phyloP scores from a whole-genome alignment of 1,140 invertebrate species.

The Trichomalopsis sarcophagae region DNA sequence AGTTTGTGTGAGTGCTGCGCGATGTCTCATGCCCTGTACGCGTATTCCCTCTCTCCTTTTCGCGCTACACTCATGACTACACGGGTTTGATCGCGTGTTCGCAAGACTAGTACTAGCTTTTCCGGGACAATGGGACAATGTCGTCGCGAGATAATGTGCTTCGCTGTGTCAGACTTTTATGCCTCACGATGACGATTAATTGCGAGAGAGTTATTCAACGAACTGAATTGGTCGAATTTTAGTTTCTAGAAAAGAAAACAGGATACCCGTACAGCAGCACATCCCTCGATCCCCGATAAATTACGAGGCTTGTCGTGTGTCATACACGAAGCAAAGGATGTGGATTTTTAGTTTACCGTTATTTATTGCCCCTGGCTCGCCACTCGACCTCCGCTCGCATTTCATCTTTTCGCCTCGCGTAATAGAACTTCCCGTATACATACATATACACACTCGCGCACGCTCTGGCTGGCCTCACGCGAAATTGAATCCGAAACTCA shows the following conservation, averaged over 20 bases:
- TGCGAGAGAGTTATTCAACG: neutral
- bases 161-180: neutral
- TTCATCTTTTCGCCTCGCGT: constrained; percentile 49
- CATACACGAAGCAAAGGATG: neutral
- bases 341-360: constrained; percentile 37
- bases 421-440: constrained; percentile 54
- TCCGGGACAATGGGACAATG: constrained; percentile 68
- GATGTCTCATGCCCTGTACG: too few species aligned
- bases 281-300: constrained; percentile 22
- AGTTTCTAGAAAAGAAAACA: neutral
- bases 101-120: constrained; percentile 62
- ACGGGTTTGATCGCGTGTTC: constrained; percentile 48
- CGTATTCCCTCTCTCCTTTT: neutral
- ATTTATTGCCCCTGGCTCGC: constrained; percentile 32
- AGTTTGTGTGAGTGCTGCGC: neutral
- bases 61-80: constrained; percentile 2
- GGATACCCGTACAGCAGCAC: constrained; percentile 8
- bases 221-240: neutral
- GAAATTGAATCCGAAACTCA: constrained; percentile 53
- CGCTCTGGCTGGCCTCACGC: neutral
- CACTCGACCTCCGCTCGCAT: constrained; percentile 37
- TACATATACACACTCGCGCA: constrained; percentile 27
- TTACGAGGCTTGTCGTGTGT: constrained; percentile 22
- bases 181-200: neutral
- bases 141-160: neutral